Evolutionary conservation across 1,140 invertebrate genomes (phyloP).

Genomic region (Patella vulgata): DNA sequence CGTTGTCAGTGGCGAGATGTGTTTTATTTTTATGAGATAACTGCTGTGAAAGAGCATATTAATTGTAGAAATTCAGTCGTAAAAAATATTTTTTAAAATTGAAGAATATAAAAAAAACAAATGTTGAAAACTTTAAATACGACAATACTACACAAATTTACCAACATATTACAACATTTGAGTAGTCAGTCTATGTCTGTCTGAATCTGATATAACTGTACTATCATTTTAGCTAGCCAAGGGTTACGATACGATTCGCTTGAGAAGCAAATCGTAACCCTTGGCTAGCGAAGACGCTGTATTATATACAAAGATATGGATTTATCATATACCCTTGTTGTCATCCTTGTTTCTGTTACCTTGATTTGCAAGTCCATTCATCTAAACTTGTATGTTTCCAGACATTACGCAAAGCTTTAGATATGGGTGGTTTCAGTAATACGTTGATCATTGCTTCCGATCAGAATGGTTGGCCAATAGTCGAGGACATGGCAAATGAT

Average conservation of each 20-base stretch:
- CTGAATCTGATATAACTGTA: conserved; percentile 37
- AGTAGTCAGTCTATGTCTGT: too few species aligned
- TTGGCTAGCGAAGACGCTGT: conserved; percentile 31
- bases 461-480: conserved; percentile 26
- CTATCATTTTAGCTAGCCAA: conserved; percentile 54
- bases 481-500: conserved; percentile 43
- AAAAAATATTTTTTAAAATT: too few species aligned
- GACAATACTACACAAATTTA: too few species aligned
- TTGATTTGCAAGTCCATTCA: too few species aligned
- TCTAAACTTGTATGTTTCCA: conserved; percentile 19
- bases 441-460: conserved; percentile 55
- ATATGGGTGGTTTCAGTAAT: conserved; percentile 36
- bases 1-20: too few species aligned
- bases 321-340: too few species aligned
- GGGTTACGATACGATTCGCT: conserved; percentile 26
- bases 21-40: too few species aligned
- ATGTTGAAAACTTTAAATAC: too few species aligned
- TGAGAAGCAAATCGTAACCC: conserved; percentile 43
- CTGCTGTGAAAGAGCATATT: conserved; percentile 42
- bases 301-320: conserved; percentile 39
- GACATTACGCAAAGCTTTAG: conserved; percentile 42
- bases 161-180: too few species aligned
- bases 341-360: too few species aligned
- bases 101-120: too few species aligned
- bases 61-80: too few species aligned